Conservation (phyloP, 1,140 invertebrate species). For the Heliconius hewitsoni region DNA sequence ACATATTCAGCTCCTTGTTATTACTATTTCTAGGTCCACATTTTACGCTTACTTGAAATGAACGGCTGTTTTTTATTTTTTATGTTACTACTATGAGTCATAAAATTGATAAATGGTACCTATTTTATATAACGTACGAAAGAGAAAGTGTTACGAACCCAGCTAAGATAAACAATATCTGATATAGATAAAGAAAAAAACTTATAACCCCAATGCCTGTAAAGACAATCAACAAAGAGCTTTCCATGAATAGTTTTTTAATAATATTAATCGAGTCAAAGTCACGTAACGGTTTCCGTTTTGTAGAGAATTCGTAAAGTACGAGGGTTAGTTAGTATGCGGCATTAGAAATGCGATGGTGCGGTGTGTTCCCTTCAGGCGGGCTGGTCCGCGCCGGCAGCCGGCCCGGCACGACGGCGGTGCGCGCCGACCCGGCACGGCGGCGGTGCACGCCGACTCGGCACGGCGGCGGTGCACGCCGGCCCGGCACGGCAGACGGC, state of each 20-base stretch:
- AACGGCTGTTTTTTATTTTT: slow-evolving; percentile 5
- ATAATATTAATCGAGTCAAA: slow-evolving; percentile 30
- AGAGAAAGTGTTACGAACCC: slow-evolving; percentile 1
- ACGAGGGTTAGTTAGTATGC: slow-evolving; percentile 73
- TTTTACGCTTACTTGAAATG: slow-evolving; percentile 1
- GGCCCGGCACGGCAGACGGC: slow-evolving; percentile 51
- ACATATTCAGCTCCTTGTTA: background rate
- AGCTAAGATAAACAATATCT: background rate
- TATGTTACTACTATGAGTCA: slow-evolving; percentile 11
- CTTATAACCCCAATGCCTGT: background rate
- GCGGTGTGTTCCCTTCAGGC: slow-evolving; percentile 52
- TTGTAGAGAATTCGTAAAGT: slow-evolving; percentile 66
- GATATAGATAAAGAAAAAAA: slow-evolving; percentile 4
- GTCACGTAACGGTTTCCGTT: slow-evolving; percentile 73
- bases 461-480: slow-evolving; percentile 43
- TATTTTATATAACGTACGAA: background rate
- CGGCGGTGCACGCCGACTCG: slow-evolving; percentile 29
- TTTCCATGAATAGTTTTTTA: background rate
- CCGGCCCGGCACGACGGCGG: slow-evolving; percentile 58
- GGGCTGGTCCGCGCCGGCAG: slow-evolving; percentile 45
- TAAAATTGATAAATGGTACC: slow-evolving; percentile 6
- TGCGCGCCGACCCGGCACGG: slow-evolving; percentile 30
- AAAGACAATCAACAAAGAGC: slow-evolving; percentile 3
- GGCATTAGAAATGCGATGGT: slow-evolving; percentile 69
- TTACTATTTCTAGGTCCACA: slow-evolving; percentile 4